Evolutionary conservation across 1,140 invertebrate genomes (phyloP).

Genomic region (Heliconius nattereri): DNA sequence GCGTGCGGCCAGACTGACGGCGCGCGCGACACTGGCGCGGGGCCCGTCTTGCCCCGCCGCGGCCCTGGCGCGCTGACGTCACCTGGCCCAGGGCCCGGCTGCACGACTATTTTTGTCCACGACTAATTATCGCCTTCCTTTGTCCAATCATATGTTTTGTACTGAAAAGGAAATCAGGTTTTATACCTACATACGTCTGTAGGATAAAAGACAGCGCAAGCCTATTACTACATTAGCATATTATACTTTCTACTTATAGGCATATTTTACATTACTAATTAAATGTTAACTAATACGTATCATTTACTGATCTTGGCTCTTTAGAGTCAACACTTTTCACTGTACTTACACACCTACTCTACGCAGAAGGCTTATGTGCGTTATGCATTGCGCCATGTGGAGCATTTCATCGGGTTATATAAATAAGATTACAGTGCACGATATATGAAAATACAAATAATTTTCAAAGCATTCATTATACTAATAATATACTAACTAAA

Average conservation of each 20-base stretch:
- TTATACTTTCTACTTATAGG: neutral
- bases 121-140: conserved; percentile 77
- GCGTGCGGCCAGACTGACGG: conserved; percentile 74
- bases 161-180: conserved; percentile 73
- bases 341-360: neutral
- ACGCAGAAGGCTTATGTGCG: neutral
- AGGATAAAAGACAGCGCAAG: conserved; percentile 14
- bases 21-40: conserved; percentile 79
- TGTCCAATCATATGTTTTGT: conserved; percentile 63
- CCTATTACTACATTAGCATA: conserved; percentile 15
- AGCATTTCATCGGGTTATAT: conserved; percentile 8
- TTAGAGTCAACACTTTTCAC: neutral
- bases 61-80: conserved; percentile 76
- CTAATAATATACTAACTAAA: neutral
- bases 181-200: conserved; percentile 47
- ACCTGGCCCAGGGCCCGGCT: conserved; percentile 78
- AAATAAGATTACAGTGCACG: conserved; percentile 3
- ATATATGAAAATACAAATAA: neutral
- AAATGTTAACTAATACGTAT: conserved; percentile 27
- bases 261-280: conserved; percentile 38
- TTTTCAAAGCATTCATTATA: neutral
- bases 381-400: neutral
- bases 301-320: conserved; percentile 2
- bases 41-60: conserved; percentile 79
- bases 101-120: conserved; percentile 77